These are phyloP conservation scores for Ischnura elegans DNA, from an alignment of 2,888 invertebrate genomes.

Conservation along the genomic window DNA sequence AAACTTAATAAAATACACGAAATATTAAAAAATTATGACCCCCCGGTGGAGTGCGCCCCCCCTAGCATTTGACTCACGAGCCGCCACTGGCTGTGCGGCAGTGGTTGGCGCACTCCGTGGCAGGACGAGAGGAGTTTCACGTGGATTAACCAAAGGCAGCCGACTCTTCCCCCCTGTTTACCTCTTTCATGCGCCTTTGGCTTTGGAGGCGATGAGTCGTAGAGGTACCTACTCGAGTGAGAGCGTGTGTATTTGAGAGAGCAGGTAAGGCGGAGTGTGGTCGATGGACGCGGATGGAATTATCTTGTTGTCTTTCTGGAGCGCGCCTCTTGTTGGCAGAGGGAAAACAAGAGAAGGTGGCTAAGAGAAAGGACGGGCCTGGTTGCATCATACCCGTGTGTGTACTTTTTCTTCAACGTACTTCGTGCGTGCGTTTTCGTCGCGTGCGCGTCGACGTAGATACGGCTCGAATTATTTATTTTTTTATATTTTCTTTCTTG, in stretches of 20 bases:
- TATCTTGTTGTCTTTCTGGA: slow-evolving; percentile 38
- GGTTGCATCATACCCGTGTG: slow-evolving; percentile 15
- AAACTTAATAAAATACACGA: too few relatives aligned
- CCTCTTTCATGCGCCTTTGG: neutral
- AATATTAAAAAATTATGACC: too few relatives aligned
- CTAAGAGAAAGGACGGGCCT: neutral
- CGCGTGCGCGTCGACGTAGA: neutral
- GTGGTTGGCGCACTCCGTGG: neutral
- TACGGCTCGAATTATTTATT: neutral
- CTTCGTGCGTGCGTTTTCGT: neutral
- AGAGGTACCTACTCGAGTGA: neutral
- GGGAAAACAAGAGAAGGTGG: neutral
- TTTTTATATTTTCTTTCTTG: neutral
- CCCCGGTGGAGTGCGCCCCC: too few relatives aligned
- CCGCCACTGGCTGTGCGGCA: too few relatives aligned
- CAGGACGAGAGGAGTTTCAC: neutral
- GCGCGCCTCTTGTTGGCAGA: slow-evolving; percentile 1
- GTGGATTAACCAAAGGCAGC: neutral
- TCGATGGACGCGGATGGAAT: neutral
- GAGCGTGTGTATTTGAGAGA: neutral
- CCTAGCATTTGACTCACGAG: too few relatives aligned
- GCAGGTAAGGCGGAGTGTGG: neutral
- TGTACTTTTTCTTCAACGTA: neutral
- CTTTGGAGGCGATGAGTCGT: slow-evolving; percentile 4
- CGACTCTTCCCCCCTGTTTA: neutral